Evolutionary conservation across 1,140 invertebrate species (phyloP).

Genomic region (Calosoma granatense): DNA sequence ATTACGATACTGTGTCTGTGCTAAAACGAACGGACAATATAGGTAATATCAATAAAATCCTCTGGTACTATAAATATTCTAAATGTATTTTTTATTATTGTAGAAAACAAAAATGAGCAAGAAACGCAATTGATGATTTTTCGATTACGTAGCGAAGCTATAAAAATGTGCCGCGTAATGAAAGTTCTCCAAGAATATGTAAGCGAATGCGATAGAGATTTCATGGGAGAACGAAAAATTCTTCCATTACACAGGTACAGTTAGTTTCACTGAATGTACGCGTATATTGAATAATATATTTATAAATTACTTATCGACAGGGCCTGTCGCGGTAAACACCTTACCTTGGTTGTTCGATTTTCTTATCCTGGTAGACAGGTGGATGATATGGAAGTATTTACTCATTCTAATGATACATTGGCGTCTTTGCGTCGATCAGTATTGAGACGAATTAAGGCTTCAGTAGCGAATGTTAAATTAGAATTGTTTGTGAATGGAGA

Average conservation of each 20-base stretch:
- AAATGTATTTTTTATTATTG: slow-evolving; percentile 27
- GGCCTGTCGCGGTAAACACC: slow-evolving; percentile 82
- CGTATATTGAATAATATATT: not conserved
- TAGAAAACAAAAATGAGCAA: slow-evolving; percentile 26
- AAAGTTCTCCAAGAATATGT: slow-evolving; percentile 94
- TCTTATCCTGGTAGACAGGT: slow-evolving; percentile 80
- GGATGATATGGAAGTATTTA: slow-evolving; percentile 87
- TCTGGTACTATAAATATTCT: too few relatives aligned
- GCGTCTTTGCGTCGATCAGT: slow-evolving; percentile 69
- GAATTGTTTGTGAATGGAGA: slow-evolving; percentile 88
- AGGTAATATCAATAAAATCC: too few relatives aligned
- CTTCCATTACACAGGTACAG: slow-evolving; percentile 73
- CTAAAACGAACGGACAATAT: slow-evolving; percentile 45
- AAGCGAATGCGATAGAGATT: slow-evolving; percentile 88
- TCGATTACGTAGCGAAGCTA: slow-evolving; percentile 59
- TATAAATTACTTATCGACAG: slow-evolving; percentile 39
- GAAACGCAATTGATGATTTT: slow-evolving; percentile 33
- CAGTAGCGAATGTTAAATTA: slow-evolving; percentile 66
- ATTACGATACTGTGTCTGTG: slow-evolving; percentile 62
- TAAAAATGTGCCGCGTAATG: slow-evolving; percentile 83
- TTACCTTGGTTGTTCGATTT: slow-evolving; percentile 78
- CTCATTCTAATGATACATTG: slow-evolving; percentile 90
- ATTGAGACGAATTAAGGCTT: slow-evolving; percentile 60
- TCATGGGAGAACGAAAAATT: slow-evolving; percentile 79
- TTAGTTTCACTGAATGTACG: slow-evolving; percentile 10